Evolutionary conservation across 2,113 vertebrate species (phyloP), one percentile per base, ranked within the genome.

Genomic region (Antechinus flavipes): DNA sequence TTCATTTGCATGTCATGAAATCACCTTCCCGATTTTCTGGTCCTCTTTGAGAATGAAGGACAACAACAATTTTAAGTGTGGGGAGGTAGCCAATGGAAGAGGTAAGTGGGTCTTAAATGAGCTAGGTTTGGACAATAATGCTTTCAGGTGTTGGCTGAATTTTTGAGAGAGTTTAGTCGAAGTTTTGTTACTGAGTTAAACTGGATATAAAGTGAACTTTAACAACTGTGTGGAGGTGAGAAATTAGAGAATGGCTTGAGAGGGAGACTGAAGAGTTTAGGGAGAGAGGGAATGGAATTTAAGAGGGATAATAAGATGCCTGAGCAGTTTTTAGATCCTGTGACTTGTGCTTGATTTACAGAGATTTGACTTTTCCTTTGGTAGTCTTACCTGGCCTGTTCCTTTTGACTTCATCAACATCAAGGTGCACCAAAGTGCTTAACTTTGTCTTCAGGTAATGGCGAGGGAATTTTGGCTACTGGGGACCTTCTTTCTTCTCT

Each of bases 141-240:
- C 55, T 90, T 90, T 90, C 89, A 89, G 58, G 90, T 89, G 11
- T 54, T n/a, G 49, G 35, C 50, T 94, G 19, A 84, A 5, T n/a
- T 90, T 4, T 27, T 42, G 23, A 49, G n/a, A 97, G 89, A 89
- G 61, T 91, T 92, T n/a, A 27, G 42, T 91, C 90, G 84, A 30
- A 55, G 27, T 30, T 61, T 92, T 50, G 26, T 46, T 89, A 92
- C 27, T 68, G 93, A 47, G 16, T 27, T 96, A 58, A 56, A 50
- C 94, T 61, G 90, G 30, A 93, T 94, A 84, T 0, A 2, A 94
- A 90, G 35, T 58, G 56, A 58, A 58, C 25, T 61, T 47, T 30
- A 27, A 30, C 56, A 61, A 61, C 27, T 91, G 35, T 58, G 54
- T 54, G 54, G 22, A 91, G 58, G 90, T 95, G 91, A 76, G 91